Base-by-base conservation (phyloP, 2,113 vertebrate genomes). In the Gnathonemus echidnorhynchus region DNA sequence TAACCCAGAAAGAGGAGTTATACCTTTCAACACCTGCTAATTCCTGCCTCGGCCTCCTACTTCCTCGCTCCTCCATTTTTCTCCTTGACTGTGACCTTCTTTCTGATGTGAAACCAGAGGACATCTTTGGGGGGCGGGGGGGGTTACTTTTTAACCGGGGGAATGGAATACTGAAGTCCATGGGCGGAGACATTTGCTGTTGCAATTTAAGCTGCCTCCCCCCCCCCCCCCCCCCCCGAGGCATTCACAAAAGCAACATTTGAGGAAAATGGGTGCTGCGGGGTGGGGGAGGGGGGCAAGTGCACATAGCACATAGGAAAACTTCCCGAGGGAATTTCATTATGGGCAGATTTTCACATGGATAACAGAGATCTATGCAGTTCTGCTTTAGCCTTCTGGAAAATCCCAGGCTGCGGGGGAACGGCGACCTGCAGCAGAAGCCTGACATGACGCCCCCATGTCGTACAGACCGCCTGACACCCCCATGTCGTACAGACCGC, bases 321-420 rank as follows among this genome's bases (percentile, higher is more conserved):
- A 87, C 85, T 56, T 52, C 62, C 90, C 87, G 50, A 84, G 89
- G 35, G 53, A n/a, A 89, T 53, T 53, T 77, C 85, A 84, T 91
- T 53, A 58, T 52, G 62, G 84, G n/a, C 39, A 88, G 89, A 91
- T 91, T 88, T 91, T 85, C 19, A n/a, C 35, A n/a, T 74, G 49
- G 87, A 90, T 88, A 85, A 66, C 86, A 86, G 52, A 84, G 86
- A 86, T 74, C 87, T 48, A 53, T 70, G 85, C 90, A 58, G 87
- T 90, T 88, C 86, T 90, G 56, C 92, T 92, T 92, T 91, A 91
- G 90, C 80, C 49, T 35, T 53, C 17, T 58, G 70, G 85, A 88
- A 90, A 91, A 66, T 89, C 27, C 84, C 45, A 10, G 50, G 13
- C 1, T 50, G n/a, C n/a, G 13, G 74, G 21, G 42, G 88, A 74